Base-by-base conservation (phyloP, 2,113 vertebrate species). In the Poeciliopsis occidentalis region DNA sequence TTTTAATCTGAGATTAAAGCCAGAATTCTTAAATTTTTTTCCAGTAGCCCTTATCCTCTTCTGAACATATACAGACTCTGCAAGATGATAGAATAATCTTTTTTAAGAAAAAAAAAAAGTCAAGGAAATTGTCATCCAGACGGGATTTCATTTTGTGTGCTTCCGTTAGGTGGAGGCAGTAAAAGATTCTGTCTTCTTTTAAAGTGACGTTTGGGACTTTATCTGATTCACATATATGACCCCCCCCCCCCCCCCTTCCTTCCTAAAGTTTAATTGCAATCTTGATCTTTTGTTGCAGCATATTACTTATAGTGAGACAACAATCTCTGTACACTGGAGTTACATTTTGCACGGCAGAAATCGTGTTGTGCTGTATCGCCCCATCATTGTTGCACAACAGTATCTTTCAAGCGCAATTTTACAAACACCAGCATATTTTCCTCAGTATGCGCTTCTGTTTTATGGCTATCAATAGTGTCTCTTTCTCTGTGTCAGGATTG, bases 401-500 rank as follows among this genome's bases (percentile, higher is more conserved):
- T 12, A 24, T 29, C 32, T 17, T 24, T 22, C 22, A 69, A 51
- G 47, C 0, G 2, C 37, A 63, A 12, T 39, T 54, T 44, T 29
- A 27, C 39, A 60, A 64, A 15, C 27, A 17, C 3, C 12, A 47
- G 13, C n/a, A 51, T 41, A 27, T 65, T 72, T 63, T 72, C 44
- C 44, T 62, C 24, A 60, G 34, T 77, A 22, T 79, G 19, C 64
- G 60, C 17, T 68, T 80, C 67, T 80, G 44, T 63, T 78, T 60
- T 85, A 44, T n/a, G 22, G 57, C 15, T 37, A 1, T 64, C 19
- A 44, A 34, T 62, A 8, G 0, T 22, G 5, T 27, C 34, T n/a
- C 26, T 47, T 57, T 57, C 64, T 64, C 31, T 57, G 61, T 62
- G 19, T 73, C 15, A 31, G 30, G 69, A 47, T 32, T 76, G 27